Base-by-base conservation (phyloP, 1,140 invertebrate genomes). In the Achatina immaculata region DNA sequence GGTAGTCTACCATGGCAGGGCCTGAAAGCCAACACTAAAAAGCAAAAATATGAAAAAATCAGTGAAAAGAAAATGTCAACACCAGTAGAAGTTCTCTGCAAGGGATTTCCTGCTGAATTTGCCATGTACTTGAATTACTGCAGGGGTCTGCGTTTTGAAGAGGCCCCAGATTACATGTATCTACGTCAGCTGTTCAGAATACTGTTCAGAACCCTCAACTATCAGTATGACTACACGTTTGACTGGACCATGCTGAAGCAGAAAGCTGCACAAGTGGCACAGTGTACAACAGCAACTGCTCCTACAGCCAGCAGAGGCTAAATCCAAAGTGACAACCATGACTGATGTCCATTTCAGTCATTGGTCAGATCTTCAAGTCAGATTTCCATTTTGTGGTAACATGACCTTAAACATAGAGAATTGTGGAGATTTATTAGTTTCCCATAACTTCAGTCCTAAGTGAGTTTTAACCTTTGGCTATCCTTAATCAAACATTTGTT, bases 191-290 rank as follows among this genome's bases (percentile, higher is more conserved):
- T 99, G 77, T 99, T 99, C 94, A 95, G 98, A 88, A 99, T 99
- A 90, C 94, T 99, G 88, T 99, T 99, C 94, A 96, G 98, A 90
- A 99, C 98, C 83, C 94, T 99, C 88, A 99, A 99, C 93, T 98
- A 99, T 92, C 97, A 98, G 92, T 99, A 99, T 92, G 98, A 99
- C 92, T 99, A 99, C 93, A 98, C 97, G 85, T 99, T 99, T 93
- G 98, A 99, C 92, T 99, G 99, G 99, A 99, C 98, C 87, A 96
- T 99, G 95, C 93, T 99, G 89, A 98, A 99, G 91, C 97, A 99
- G 91, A 98, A 97, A 83, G 91, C 92, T 77, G 90, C 90, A 76
- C 86, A 83, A 48, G 86, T 87, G n/a, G 86, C 86, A 40, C 85
- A 87, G 65, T 81, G 83, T 69, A 84, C 85, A 58, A 82, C 85